Evolutionary conservation across 1,140 invertebrate genomes (phyloP).

Genomic region (Laodelphax striatellus): DNA sequence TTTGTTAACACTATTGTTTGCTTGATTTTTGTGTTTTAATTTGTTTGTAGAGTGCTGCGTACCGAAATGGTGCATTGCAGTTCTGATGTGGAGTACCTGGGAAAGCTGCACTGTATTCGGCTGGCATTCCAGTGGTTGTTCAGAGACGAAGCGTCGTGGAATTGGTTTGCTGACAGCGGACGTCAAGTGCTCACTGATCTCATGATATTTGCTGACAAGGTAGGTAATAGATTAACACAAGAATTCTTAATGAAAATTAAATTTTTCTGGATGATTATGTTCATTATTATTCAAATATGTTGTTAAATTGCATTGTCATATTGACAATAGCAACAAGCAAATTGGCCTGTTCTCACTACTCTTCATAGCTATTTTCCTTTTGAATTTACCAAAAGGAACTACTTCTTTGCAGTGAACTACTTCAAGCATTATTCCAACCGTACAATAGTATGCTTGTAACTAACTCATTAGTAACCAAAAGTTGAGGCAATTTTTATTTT

Average conservation of each 20-base stretch:
- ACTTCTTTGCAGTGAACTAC: no score
- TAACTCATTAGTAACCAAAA: no score
- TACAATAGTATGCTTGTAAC: no score
- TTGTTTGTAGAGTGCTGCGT: conserved; percentile 48
- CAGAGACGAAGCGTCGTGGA: conserved; percentile 50
- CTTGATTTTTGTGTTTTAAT: background rate
- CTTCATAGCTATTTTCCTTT: no score
- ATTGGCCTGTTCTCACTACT: no score
- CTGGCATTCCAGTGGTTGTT: conserved; percentile 75
- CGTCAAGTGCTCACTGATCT: conserved; percentile 79
- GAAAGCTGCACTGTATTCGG: conserved; percentile 84
- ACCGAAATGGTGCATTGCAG: conserved; percentile 78
- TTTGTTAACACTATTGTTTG: background rate
- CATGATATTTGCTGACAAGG: conserved; percentile 78
- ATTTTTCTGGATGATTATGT: no score
- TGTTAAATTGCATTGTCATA: no score
- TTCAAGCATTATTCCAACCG: no score
- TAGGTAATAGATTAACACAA: conserved; percentile 23
- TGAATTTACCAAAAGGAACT: no score
- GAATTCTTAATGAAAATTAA: conserved; percentile 5
- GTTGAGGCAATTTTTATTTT: no score
- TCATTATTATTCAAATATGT: no score
- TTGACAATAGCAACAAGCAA: no score
- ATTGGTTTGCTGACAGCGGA: conserved; percentile 82
- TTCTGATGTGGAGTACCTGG: conserved; percentile 87